Conservation (phyloP, 2,888 invertebrate genomes). For the Lagria hirta region DNA sequence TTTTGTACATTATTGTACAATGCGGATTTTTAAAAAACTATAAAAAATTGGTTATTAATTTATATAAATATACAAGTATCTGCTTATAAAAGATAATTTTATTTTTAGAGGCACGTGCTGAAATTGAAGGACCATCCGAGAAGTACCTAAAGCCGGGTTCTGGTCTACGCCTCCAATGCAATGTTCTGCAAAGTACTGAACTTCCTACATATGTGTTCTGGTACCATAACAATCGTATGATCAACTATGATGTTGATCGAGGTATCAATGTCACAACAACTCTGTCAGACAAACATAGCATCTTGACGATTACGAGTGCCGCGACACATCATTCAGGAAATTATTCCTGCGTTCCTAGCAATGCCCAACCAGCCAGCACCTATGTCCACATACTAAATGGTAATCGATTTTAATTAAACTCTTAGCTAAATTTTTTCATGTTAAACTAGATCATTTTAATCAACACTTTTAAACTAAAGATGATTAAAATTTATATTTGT, state of each 20-base stretch:
- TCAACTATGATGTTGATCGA: conserved; percentile 84
- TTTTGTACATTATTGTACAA: too few species aligned
- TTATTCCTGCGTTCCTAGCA: conserved; percentile 87
- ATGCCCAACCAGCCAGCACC: conserved; percentile 84
- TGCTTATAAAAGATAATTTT: too few species aligned
- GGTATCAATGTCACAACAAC: conserved; percentile 87
- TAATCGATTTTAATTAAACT: too few species aligned
- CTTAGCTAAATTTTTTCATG: not conserved
- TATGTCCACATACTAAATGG: conserved; percentile 89
- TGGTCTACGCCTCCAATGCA: conserved; percentile 77
- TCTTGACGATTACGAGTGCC: conserved; percentile 60
- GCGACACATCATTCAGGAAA: conserved; percentile 80
- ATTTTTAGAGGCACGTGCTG: conserved; percentile 79
- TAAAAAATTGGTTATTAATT: too few species aligned
- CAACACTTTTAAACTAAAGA: too few species aligned
- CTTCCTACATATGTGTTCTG: conserved; percentile 82
- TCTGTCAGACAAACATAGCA: conserved; percentile 68
- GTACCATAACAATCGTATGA: conserved; percentile 90
- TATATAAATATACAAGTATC: too few species aligned
- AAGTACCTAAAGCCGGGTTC: conserved; percentile 88
- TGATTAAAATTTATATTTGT: too few species aligned
- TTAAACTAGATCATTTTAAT: not conserved
- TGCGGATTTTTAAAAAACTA: too few species aligned
- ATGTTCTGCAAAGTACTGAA: conserved; percentile 81
- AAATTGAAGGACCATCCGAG: conserved; percentile 82